A percentile compares a stretch with the other conserved stretches of the same genome.
phyloP scores from a whole-genome alignment of 1,140 invertebrate genomes.

The Drosophila saltans region DNA sequence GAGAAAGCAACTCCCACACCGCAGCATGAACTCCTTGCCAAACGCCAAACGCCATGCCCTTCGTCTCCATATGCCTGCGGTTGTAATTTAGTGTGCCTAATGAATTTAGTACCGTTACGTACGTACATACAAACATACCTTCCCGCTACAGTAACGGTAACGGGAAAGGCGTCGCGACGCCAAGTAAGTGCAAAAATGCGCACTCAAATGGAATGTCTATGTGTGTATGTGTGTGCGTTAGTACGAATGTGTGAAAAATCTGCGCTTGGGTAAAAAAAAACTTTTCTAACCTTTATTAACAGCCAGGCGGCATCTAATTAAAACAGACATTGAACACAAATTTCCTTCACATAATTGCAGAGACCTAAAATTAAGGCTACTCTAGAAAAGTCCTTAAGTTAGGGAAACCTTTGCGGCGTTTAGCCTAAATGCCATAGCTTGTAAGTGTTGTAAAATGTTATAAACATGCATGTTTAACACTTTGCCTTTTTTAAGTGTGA shows the following conservation, averaged over 20 bases:
- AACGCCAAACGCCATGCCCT: neutral
- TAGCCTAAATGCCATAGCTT: no score
- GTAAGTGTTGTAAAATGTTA: no score
- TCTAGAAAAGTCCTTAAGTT: neutral
- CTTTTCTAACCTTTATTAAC: constrained; percentile 81
- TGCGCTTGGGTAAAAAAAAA: constrained; percentile 58
- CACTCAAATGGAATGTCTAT: constrained; percentile 63
- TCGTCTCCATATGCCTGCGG: constrained; percentile 61
- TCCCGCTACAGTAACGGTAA: constrained; percentile 6
- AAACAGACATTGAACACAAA: constrained; percentile 48
- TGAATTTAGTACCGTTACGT: constrained; percentile 81
- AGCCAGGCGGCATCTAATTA: constrained; percentile 68
- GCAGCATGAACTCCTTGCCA: constrained; percentile 18
- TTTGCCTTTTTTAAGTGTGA: no score
- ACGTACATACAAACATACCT: constrained; percentile 43
- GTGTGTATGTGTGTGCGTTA: constrained; percentile 17
- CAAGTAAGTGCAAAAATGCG: constrained; percentile 79
- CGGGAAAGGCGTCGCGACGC: constrained; percentile 21
- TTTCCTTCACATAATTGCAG: neutral
- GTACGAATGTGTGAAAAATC: constrained; percentile 75
- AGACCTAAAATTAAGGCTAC: neutral
- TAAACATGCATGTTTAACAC: no score
- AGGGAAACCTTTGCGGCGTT: neutral
- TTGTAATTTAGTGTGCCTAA: constrained; percentile 82
- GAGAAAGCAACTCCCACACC: constrained; percentile 22